Conservation (phyloP, 2,888 invertebrate species). For the Zaprionus bogoriensis region DNA sequence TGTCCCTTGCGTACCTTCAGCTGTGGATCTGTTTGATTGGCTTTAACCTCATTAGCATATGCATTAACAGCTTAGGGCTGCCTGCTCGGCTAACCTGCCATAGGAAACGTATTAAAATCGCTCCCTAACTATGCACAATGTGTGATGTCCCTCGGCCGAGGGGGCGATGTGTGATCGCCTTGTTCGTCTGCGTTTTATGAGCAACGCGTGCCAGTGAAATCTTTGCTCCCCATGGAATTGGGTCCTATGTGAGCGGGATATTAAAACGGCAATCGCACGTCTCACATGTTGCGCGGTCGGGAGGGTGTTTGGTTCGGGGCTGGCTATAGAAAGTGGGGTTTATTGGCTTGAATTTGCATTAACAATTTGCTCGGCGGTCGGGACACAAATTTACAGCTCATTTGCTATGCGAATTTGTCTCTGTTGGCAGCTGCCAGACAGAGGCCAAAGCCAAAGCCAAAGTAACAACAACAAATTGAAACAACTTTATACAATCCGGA, state of each 20-base stretch:
- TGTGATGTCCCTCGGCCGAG: no score
- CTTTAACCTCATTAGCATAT: not conserved
- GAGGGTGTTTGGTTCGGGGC: not conserved
- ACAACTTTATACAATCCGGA: constrained; percentile 18
- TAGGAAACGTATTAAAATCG: constrained; percentile 7
- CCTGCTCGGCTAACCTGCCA: not conserved
- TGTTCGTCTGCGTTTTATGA: constrained; percentile 41
- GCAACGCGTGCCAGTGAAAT: constrained; percentile 41
- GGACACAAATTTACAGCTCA: constrained; percentile 39
- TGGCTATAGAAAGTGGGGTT: constrained; percentile 3
- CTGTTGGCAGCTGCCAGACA: not conserved
- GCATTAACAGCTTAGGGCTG: constrained; percentile 9
- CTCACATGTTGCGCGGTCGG: constrained; percentile 6
- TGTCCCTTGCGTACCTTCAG: not conserved
- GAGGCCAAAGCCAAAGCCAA: no score
- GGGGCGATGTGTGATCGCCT: constrained; percentile 2
- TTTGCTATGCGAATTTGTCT: constrained; percentile 33
- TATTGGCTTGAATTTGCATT: constrained; percentile 51
- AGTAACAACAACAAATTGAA: constrained; percentile 13
- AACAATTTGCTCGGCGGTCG: constrained; percentile 28
- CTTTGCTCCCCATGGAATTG: constrained; percentile 12
- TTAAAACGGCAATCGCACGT: constrained; percentile 35
- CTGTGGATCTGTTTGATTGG: constrained; percentile 1
- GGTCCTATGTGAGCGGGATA: constrained; percentile 31
- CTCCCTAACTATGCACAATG: constrained; percentile 18